Conservation (phyloP, 2,113 vertebrate species). For the Oryzias woworae region DNA sequence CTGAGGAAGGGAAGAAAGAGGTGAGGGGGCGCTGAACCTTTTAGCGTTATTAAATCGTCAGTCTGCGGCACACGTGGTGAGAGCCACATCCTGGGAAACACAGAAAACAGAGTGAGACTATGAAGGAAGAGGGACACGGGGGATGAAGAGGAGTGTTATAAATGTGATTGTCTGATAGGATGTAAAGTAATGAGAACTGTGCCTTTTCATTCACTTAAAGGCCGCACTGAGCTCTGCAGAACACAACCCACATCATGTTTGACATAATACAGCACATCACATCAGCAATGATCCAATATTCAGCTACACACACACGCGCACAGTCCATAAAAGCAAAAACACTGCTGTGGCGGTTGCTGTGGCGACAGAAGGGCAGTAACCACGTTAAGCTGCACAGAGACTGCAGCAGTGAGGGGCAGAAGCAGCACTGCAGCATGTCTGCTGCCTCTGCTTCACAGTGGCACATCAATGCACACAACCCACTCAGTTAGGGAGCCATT, state of each 20-base stretch:
- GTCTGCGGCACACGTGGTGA: slow-evolving; percentile 21
- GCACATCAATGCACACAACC: slow-evolving; percentile 6
- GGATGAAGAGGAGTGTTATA: slow-evolving; percentile 49
- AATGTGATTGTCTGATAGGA: slow-evolving; percentile 55
- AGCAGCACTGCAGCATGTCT: slow-evolving; percentile 50
- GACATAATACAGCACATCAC: too few species aligned
- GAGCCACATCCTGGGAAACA: slow-evolving; percentile 19
- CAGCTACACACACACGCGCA: slow-evolving; percentile 6
- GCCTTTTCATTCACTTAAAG: slow-evolving; percentile 62
- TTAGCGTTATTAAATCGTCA: slow-evolving; percentile 72
- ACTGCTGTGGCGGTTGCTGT: slow-evolving; percentile 68
- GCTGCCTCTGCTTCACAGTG: slow-evolving; percentile 12
- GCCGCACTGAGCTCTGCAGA: slow-evolving; percentile 10
- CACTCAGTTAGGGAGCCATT: slow-evolving; percentile 7
- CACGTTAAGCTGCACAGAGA: slow-evolving; percentile 65
- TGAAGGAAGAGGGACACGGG: slow-evolving; percentile 18
- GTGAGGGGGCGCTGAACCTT: slow-evolving; percentile 55
- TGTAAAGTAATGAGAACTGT: slow-evolving; percentile 49
- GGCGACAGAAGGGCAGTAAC: slow-evolving; percentile 62
- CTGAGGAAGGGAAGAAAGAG: slow-evolving; percentile 28
- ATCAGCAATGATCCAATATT: too few species aligned
- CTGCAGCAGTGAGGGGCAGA: slow-evolving; percentile 48
- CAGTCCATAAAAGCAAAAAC: slow-evolving; percentile 47
- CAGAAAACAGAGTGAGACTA: neutral
- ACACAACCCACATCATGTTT: too few species aligned